Conservation (phyloP, 2,888 invertebrate genomes). For the Hyposoter didymator region DNA sequence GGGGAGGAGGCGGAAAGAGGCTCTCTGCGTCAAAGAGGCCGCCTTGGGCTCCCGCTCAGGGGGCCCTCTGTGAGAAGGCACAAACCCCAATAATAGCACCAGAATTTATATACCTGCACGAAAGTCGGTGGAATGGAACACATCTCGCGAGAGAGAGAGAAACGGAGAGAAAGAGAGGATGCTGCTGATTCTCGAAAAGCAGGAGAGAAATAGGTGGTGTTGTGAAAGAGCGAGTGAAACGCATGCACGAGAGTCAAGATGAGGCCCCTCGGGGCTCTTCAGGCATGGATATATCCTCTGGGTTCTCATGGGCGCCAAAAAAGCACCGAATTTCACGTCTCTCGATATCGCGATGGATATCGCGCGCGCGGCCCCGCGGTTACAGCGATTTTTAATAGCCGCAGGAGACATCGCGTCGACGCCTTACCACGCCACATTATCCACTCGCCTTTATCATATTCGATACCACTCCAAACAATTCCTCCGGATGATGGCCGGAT, state of each 20-base stretch:
- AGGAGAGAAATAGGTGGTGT: slow-evolving; percentile 53
- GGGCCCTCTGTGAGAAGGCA: slow-evolving; percentile 80
- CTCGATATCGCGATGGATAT: slow-evolving; percentile 41
- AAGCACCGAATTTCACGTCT: slow-evolving; percentile 47
- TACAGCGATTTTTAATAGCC: slow-evolving; percentile 28
- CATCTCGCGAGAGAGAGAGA: slow-evolving; percentile 70
- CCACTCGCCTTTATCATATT: background rate
- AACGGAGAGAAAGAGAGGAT: slow-evolving; percentile 64
- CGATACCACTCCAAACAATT: too few relatives aligned
- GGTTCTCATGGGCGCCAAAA: slow-evolving; percentile 64
- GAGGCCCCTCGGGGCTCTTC: slow-evolving; percentile 59
- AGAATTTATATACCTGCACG: slow-evolving; percentile 84
- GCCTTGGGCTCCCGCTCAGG: slow-evolving; percentile 75
- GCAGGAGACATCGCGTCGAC: background rate
- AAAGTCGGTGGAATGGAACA: slow-evolving; percentile 78
- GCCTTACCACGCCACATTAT: background rate
- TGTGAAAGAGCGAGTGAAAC: slow-evolving; percentile 63
- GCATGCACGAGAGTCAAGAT: slow-evolving; percentile 44
- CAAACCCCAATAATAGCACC: slow-evolving; percentile 84
- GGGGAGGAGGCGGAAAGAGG: slow-evolving; percentile 71
- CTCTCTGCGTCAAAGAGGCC: slow-evolving; percentile 78
- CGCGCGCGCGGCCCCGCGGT: background rate
- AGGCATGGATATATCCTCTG: slow-evolving; percentile 65
- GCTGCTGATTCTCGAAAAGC: background rate
- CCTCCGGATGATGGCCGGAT: background rate